Evolutionary conservation across 2,113 vertebrate genomes (phyloP), one percentile per base, ranked within the genome.

Genomic region (Nannospalax galili): DNA sequence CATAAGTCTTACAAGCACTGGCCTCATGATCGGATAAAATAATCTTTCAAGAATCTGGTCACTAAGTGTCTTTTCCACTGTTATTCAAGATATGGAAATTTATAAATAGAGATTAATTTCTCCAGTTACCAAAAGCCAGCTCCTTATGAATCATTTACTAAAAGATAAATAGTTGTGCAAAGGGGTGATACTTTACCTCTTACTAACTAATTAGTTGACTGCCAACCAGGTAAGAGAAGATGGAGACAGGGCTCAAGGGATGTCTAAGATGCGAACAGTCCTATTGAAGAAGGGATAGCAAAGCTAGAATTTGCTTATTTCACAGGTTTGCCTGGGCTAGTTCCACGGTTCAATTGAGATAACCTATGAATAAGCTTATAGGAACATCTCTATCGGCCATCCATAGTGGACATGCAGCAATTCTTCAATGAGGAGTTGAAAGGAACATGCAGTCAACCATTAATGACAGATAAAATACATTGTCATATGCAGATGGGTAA

Each of bases 111-210:
- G 37, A 64, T 93, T 84, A 48, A 42, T 95, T 93, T 77, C 60
- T 95, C 78, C 88, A 80, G 24, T 72, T 78, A 87, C 45, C 75
- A 22, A 93, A 94, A 88, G 19, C 42, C 64, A 30, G 24, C 14
- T 88, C 20, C 88, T 95, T 78, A 19, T 60, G 30, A 94, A 26
- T 86, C n/a, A 24, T 92, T 95, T 79, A 75, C 19, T 95, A 70
- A 90, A 80, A 79, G 40, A 67, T 87, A 88, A 81, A 56, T 24
- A 73, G 35, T 80, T 7, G 20, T 77, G 20, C 1, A 28, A 75
- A 90, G 15, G 35, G 12, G 3, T 56, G 73, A n/a, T 40, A 72
- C 28, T 73, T 89, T 7, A 82, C 26, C 35, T 78, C 48, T 86
- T 12, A 72, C 28, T 12, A 65, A n/a, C 12, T 91, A 77, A 65